Evolutionary conservation across 1,140 invertebrate genomes (phyloP), one percentile per base, ranked within the genome.

Genomic region (Drosophila bocki): DNA sequence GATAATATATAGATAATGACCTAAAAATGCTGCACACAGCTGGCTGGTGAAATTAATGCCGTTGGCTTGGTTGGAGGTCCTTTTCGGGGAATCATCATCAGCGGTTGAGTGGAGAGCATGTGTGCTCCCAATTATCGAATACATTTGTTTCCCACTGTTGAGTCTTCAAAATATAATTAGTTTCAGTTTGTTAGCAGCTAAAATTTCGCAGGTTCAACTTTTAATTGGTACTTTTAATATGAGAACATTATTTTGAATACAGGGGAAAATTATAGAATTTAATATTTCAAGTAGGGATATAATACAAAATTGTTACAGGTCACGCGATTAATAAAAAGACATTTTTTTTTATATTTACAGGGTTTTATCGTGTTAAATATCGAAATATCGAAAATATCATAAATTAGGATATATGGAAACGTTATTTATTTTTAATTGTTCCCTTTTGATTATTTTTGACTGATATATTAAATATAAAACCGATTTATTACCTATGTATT

Each of bases 1-100:
- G 41, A 62, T 62, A 75, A 62, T 75, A 71, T 51, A 59, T 59
- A 33, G 48, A 61, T 62, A 75, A 74, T 74, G 71, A 45, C 54
- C 69, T 17, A 39, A 48, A 74, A 72, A 47, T 53, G 17, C 19
- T 39, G 56, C 44, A 37, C 22, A 62, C 53, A 35, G 22, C 26
- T 62, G 64, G 39, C 53, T 39, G 57, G 17, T 7, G 72, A 53
- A 53, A 54, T 61, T 35, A 50, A 59, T 44, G 32, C 29, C 65
- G 17, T 44, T 45, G 56, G 26, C 5, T 29, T 59, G 37, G n/a
- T 45, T 37, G 33, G 15, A 53, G 47, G 32, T 51, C 59, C 45
- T 50, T 44, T 22, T 19, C 15, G 22, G 62, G 61, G 9, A 63
- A 63, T 62, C 42, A 37, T 65, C 41, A 39, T 41, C 54, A 13